phyloP scores from a whole-genome alignment of 2,113 vertebrate species.

The Nesoenas mayeri region DNA sequence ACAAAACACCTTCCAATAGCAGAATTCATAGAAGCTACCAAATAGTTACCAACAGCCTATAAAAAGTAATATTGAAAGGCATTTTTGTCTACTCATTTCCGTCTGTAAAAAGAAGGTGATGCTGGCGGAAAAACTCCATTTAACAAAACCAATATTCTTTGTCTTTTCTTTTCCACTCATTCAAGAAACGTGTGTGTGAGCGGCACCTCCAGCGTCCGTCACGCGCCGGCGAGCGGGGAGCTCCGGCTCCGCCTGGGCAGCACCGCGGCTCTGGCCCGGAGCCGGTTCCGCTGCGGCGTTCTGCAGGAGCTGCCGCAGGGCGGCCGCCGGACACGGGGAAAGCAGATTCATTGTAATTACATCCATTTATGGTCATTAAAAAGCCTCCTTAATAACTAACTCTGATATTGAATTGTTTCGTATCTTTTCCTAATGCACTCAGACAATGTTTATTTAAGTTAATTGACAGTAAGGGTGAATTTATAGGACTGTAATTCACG shows the following conservation, averaged over 20 bases:
- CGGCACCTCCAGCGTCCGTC: neutral
- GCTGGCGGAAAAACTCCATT: neutral
- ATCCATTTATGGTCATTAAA: constrained; percentile 48
- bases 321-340: neutral
- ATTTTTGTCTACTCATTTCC: neutral
- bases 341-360: constrained; percentile 52
- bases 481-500: constrained; percentile 28
- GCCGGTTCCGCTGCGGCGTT: neutral
- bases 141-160: neutral
- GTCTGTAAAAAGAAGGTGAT: neutral
- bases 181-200: neutral
- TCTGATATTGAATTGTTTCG: constrained; percentile 46
- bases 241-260: neutral
- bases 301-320: neutral
- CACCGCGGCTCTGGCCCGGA: neutral
- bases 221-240: neutral
- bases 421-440: constrained; percentile 41
- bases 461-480: constrained; percentile 46
- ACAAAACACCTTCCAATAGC: neutral
- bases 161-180: neutral
- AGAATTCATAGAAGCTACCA: neutral
- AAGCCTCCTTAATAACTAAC: constrained; percentile 9
- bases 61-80: neutral
- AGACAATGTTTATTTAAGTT: constrained; percentile 54
- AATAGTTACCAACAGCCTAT: neutral